phyloP scores from a whole-genome alignment of 2,113 vertebrate genomes.

The Panurus biarmicus region DNA sequence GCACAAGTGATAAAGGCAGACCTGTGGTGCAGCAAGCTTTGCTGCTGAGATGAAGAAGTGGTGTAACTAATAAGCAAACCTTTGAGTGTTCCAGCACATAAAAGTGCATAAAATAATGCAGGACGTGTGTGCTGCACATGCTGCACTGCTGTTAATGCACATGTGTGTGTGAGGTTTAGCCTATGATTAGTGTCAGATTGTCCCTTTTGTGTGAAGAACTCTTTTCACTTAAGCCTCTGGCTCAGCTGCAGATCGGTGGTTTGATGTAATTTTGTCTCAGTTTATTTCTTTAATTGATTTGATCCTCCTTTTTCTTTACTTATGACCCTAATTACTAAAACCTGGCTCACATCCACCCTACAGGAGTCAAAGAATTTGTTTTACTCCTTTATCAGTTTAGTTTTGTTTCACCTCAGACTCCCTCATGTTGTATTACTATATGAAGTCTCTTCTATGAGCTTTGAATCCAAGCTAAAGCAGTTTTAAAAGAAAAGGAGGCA shows the following conservation, averaged over 20 bases:
- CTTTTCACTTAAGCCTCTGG: conserved; percentile 3
- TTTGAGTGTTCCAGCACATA: background rate
- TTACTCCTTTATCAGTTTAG: background rate
- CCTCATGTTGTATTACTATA: background rate
- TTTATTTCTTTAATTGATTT: conserved; percentile 44
- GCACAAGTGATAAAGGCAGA: background rate
- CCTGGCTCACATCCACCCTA: background rate
- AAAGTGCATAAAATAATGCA: background rate
- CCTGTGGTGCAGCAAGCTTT: background rate
- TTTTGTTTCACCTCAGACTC: background rate
- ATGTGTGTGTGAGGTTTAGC: background rate
- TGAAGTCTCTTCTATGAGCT: background rate
- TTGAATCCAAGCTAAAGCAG: background rate
- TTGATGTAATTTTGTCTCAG: conserved; percentile 35
- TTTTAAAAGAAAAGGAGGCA: background rate
- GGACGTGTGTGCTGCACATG: background rate
- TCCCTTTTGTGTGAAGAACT: background rate
- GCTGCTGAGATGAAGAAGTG: background rate
- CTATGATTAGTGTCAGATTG: background rate
- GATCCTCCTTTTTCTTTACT: conserved; percentile 16
- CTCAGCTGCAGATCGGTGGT: background rate
- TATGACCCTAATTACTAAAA: conserved; percentile 4
- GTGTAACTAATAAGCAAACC: background rate
- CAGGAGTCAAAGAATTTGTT: background rate
- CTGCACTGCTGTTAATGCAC: background rate